These are phyloP conservation scores for Apamea anceps DNA, from an alignment of 2,888 invertebrate species.

Conservation along the genomic window DNA sequence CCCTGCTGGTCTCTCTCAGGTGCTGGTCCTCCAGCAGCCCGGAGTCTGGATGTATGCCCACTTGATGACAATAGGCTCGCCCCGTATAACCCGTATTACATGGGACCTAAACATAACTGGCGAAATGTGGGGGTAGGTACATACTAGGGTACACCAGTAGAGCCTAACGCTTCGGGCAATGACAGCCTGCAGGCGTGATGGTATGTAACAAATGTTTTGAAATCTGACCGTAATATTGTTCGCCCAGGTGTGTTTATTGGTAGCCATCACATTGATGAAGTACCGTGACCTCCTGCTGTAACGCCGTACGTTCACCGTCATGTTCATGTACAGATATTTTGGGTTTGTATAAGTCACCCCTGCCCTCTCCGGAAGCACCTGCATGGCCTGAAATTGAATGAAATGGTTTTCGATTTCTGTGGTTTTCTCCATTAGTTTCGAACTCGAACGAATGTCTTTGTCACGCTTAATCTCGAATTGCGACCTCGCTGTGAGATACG, in stretches of 20 bases:
- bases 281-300: slow-evolving; percentile 45
- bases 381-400: slow-evolving; percentile 28
- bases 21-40: no score
- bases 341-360: neutral
- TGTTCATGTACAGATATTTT: slow-evolving; percentile 21
- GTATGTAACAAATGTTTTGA: neutral
- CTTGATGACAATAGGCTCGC: neutral
- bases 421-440: neutral
- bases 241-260: slow-evolving; percentile 10
- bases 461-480: neutral
- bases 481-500: neutral
- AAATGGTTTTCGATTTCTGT: neutral
- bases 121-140: no score
- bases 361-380: slow-evolving; percentile 41
- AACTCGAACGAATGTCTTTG: neutral
- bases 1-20: no score
- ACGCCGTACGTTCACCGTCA: slow-evolving; percentile 42
- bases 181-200: neutral
- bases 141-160: neutral
- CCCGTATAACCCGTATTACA: no score
- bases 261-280: slow-evolving; percentile 19
- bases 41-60: neutral
- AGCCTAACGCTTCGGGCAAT: neutral
- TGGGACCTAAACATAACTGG: no score
- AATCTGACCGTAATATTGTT: slow-evolving; percentile 42